Evolutionary conservation across 2,113 vertebrate genomes (phyloP), one percentile per base, ranked within the genome.

Genomic region (Emydura subglobosa): DNA sequence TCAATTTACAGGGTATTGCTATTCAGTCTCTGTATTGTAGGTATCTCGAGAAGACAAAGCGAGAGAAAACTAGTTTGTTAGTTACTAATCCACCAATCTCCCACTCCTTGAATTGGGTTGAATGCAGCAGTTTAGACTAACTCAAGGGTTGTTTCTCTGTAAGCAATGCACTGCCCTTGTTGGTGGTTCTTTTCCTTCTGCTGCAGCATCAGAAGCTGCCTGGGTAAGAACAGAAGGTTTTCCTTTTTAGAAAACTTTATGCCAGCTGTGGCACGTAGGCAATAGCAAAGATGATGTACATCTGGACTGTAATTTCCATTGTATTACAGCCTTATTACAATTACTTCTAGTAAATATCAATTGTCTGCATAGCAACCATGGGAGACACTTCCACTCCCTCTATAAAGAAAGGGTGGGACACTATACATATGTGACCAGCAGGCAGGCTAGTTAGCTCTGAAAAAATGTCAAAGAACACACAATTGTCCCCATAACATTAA

Each of bases 41-140:
- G 68, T 91, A 79, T 76, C 94, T 95, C 34, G 53, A 80, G 88
- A 83, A 89, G 91, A 83, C 47, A 96, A 92, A 65, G 85, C 91
- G 57, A 57, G 74, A 90, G 89, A 91, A 96, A 97, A 96, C 19
- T 42, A 92, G 93, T 91, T 95, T 94, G 74, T 39, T 79, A 68
- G 34, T 92, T n/a, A 44, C 91, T 90, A 65, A 92, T 88, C 88
- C 50, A 81, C 31, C 3, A 1, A 31, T 86, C 79, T 92, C 83
- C 57, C 74, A 31, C 87, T 79, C 39, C 50, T 47, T 86, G 93
- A 51, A 29, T 82, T 92, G 91, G 47, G 44, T 85, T 79, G 82
- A 84, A 54, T 93, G 27, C n/a, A 1, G 0, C 9, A 84, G 89
- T 27, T 74, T 42, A 85, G 57, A 27, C 61, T 85, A 59, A 81